Conservation (phyloP, 2,113 vertebrate species). For the Perca fluviatilis region DNA sequence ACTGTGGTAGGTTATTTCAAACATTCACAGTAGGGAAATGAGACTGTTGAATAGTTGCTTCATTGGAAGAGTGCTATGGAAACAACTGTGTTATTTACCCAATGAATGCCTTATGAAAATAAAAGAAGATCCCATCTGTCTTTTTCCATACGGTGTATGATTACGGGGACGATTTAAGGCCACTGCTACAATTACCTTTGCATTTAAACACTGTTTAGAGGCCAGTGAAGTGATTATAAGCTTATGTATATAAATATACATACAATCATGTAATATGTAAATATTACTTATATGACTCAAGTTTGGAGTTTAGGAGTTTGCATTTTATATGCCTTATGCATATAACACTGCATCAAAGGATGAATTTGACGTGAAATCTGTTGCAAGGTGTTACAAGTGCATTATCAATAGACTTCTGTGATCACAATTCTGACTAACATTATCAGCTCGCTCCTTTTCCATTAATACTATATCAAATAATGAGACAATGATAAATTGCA, state of each 20-base stretch:
- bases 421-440: too few species aligned
- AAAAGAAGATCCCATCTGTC: background rate
- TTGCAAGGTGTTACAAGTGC: too few species aligned
- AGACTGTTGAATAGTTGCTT: conserved; percentile 25
- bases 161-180: background rate
- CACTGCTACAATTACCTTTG: too few species aligned
- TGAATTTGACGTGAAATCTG: too few species aligned
- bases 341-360: too few species aligned
- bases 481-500: background rate
- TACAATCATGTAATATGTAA: background rate
- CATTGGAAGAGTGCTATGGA: background rate
- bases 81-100: background rate
- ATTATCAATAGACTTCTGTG: too few species aligned
- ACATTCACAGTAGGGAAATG: conserved; percentile 32
- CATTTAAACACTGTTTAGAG: background rate
- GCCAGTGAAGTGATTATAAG: too few species aligned
- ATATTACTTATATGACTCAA: background rate
- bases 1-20: background rate
- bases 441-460: too few species aligned
- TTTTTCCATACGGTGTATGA: background rate
- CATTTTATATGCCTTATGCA: background rate
- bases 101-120: background rate
- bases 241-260: background rate
- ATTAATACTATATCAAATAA: background rate
- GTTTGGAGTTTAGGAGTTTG: background rate